These are phyloP conservation scores for Pseudorhiza aurosa DNA, from an alignment of 30 jellyfish, hydroid and myxozoan genomes.

Conservation along the genomic window DNA sequence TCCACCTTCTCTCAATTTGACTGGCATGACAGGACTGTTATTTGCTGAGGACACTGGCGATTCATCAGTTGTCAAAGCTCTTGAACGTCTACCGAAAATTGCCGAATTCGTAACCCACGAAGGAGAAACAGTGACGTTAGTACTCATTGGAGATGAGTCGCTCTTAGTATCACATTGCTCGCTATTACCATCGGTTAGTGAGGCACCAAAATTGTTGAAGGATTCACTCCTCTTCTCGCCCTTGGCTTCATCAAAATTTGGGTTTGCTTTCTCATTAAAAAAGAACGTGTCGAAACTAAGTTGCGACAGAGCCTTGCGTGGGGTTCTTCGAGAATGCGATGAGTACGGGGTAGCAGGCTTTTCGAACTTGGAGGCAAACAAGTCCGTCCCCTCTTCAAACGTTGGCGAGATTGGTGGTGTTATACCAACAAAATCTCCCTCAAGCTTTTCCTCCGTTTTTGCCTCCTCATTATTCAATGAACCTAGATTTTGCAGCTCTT, in stretches of 20 bases:
- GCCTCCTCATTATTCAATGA: not conserved
- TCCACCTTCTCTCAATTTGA: constrained; percentile 69
- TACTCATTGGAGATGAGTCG: too few species aligned
- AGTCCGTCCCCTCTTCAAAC: constrained; percentile 2
- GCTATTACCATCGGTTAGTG: too few species aligned
- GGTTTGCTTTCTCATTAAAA: constrained; percentile 7
- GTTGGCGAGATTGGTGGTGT: constrained; percentile 75
- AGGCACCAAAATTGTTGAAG: not conserved
- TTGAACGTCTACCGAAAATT: constrained; percentile 17
- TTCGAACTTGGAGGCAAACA: constrained; percentile 14
- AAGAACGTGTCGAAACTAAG: constrained; percentile 61
- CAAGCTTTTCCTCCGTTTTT: not conserved
- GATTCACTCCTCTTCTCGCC: constrained; percentile 1
- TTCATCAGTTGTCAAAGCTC: not conserved
- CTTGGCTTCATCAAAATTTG: not conserved
- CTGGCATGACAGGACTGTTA: constrained; percentile 55
- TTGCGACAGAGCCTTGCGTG: constrained; percentile 64
- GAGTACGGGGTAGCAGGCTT: constrained; percentile 62
- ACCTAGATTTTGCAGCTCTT: constrained; percentile 32
- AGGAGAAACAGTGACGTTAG: too few species aligned
- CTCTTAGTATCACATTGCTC: too few species aligned
- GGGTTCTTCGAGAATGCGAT: constrained; percentile 60
- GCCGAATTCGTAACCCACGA: too few species aligned
- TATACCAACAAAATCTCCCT: constrained; percentile 3
- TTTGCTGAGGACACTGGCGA: constrained; percentile 29